These are phyloP conservation scores for Elmis aenea DNA, from an alignment of 2,888 invertebrate genomes.

Conservation along the genomic window DNA sequence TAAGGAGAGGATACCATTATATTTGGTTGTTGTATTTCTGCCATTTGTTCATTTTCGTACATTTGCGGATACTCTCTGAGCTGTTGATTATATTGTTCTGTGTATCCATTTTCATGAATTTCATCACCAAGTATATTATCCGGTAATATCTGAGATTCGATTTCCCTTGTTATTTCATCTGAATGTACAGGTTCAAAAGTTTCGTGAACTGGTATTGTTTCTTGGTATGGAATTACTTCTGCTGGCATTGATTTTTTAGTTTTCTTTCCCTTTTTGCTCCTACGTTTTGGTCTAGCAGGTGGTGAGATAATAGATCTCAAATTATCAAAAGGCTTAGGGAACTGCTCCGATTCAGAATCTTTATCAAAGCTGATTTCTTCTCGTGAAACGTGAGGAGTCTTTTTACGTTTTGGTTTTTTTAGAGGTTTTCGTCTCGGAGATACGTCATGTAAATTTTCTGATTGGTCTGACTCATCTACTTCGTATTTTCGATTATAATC, in stretches of 20 bases:
- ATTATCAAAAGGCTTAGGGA: conserved; percentile 26
- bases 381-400: conserved; percentile 44
- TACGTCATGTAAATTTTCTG: conserved; percentile 41
- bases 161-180: not conserved
- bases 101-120: conserved; percentile 40
- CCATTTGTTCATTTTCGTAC: conserved; percentile 48
- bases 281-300: conserved; percentile 54
- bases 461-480: conserved; percentile 33
- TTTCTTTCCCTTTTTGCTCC: conserved; percentile 43
- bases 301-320: conserved; percentile 50
- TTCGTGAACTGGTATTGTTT: conserved; percentile 33
- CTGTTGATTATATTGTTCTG: no score
- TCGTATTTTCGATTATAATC: conserved; percentile 29
- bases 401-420: conserved; percentile 44
- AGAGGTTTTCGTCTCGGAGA: conserved; percentile 51
- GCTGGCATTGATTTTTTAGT: conserved; percentile 21
- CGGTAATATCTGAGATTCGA: conserved; percentile 12
- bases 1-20: conserved; percentile 40
- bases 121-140: conserved; percentile 27
- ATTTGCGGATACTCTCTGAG: conserved; percentile 23
- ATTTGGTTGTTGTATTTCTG: conserved; percentile 53
- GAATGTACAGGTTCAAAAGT: conserved; percentile 1
- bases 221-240: conserved; percentile 45
- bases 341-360: conserved; percentile 34
- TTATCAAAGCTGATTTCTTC: conserved; percentile 38